Conservation (phyloP, 2,888 invertebrate species). For the Ornithoptera alexandrae region DNA sequence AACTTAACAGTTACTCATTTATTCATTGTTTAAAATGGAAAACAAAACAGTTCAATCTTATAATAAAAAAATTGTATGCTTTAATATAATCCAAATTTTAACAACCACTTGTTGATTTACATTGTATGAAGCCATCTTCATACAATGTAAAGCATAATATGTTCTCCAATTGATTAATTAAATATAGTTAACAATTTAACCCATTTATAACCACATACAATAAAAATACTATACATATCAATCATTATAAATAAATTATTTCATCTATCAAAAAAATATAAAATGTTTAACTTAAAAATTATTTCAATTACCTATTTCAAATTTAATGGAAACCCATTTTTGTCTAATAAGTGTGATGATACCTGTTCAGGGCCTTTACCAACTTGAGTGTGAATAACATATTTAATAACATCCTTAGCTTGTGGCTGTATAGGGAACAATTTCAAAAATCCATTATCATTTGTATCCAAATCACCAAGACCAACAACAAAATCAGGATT, state of each 20-base stretch:
- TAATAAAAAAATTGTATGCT: too few relatives aligned
- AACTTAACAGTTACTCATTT: too few relatives aligned
- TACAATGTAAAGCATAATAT: background rate
- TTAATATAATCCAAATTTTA: too few relatives aligned
- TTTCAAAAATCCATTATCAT: slow-evolving; percentile 43
- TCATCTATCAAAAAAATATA: slow-evolving; percentile 36
- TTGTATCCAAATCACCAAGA: slow-evolving; percentile 37
- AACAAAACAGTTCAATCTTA: too few relatives aligned
- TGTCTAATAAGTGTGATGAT: slow-evolving; percentile 57
- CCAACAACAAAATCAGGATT: slow-evolving; percentile 61
- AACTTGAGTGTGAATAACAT: slow-evolving; percentile 90
- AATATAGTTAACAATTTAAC: background rate
- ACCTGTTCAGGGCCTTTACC: slow-evolving; percentile 87
- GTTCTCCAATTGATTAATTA: too few relatives aligned
- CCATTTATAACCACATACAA: background rate
- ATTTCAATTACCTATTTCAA: slow-evolving; percentile 6
- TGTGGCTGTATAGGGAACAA: slow-evolving; percentile 61
- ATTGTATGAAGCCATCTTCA: too few relatives aligned
- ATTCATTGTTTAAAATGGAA: too few relatives aligned
- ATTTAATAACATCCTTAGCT: slow-evolving; percentile 83
- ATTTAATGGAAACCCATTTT: slow-evolving; percentile 48
- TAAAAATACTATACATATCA: background rate
- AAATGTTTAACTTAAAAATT: background rate
- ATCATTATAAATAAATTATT: slow-evolving; percentile 19
- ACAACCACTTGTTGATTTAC: too few relatives aligned